A percentile compares a stretch with the other conserved stretches of the same genome.
phyloP scores from a whole-genome alignment of 2,888 invertebrate species.

The Altica lythri region DNA sequence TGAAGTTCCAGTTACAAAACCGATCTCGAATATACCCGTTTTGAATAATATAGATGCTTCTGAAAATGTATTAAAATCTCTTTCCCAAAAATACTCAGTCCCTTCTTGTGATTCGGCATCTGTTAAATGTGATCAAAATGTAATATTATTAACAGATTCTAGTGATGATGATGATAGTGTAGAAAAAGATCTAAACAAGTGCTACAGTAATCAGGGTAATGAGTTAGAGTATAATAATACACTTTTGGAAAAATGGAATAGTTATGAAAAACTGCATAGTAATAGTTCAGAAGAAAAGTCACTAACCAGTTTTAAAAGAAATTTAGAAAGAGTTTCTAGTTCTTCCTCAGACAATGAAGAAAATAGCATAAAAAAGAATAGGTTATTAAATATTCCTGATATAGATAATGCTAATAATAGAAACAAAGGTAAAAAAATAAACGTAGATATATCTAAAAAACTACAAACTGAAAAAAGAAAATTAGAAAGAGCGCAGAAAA shows the following conservation, averaged over 20 bases:
- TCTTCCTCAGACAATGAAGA: not conserved
- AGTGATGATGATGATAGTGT: not conserved
- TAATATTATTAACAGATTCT: too few species aligned
- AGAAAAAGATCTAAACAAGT: too few species aligned
- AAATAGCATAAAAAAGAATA: too few species aligned
- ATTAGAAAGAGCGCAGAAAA: constrained; percentile 15
- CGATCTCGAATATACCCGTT: constrained; percentile 4
- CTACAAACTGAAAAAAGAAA: constrained; percentile 4
- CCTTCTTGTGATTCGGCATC: too few species aligned
- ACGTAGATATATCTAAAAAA: too few species aligned
- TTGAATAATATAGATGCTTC: not conserved
- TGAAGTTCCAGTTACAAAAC: not conserved
- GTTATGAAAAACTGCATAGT: too few species aligned
- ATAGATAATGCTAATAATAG: too few species aligned
- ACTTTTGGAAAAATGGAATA: not conserved
- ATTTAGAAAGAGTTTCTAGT: not conserved
- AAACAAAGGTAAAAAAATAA: not conserved
- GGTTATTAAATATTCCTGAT: not conserved
- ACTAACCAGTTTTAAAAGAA: not conserved
- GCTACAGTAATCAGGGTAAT: not conserved
- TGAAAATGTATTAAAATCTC: not conserved
- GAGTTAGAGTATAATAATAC: constrained; percentile 1
- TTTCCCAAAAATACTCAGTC: too few species aligned
- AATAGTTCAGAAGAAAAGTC: not conserved
- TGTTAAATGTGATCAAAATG: too few species aligned